These are phyloP conservation scores for Cydia pomonella DNA, from an alignment of 1,140 invertebrate genomes.

Conservation along the genomic window DNA sequence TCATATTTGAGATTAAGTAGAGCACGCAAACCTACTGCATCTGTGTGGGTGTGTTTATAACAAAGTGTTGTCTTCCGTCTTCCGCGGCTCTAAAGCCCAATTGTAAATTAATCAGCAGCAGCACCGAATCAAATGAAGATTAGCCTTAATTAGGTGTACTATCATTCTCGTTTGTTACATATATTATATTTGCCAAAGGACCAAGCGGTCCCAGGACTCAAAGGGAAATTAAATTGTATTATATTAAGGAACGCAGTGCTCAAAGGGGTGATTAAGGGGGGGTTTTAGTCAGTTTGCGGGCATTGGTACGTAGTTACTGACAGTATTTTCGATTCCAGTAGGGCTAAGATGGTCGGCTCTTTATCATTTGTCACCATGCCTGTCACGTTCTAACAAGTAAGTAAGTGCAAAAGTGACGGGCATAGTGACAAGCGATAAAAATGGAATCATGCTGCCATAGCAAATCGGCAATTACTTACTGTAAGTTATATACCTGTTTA, in stretches of 20 bases:
- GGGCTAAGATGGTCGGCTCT: too few species aligned
- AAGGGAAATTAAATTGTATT: not conserved
- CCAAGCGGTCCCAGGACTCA: constrained; percentile 2
- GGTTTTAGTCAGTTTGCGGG: not conserved
- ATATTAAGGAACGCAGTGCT: not conserved
- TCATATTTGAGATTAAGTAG: too few species aligned
- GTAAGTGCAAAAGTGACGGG: too few species aligned
- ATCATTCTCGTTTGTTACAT: not conserved
- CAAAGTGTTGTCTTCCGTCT: not conserved
- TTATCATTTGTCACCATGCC: too few species aligned
- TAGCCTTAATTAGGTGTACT: not conserved
- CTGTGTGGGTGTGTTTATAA: not conserved
- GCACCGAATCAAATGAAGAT: not conserved
- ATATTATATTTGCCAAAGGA: not conserved
- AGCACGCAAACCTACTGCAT: too few species aligned
- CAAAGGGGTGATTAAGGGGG: not conserved
- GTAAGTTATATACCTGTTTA: not conserved
- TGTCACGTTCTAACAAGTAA: too few species aligned
- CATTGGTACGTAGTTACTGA: not conserved
- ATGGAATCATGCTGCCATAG: too few species aligned
- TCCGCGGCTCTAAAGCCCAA: not conserved
- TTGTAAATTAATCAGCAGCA: not conserved
- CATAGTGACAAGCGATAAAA: too few species aligned
- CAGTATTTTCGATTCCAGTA: too few species aligned
- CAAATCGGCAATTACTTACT: not conserved